Evolutionary conservation across 2,888 invertebrate genomes (phyloP), one percentile per base, ranked within the genome.

Genomic region (Micoletzkya japonica): DNA sequence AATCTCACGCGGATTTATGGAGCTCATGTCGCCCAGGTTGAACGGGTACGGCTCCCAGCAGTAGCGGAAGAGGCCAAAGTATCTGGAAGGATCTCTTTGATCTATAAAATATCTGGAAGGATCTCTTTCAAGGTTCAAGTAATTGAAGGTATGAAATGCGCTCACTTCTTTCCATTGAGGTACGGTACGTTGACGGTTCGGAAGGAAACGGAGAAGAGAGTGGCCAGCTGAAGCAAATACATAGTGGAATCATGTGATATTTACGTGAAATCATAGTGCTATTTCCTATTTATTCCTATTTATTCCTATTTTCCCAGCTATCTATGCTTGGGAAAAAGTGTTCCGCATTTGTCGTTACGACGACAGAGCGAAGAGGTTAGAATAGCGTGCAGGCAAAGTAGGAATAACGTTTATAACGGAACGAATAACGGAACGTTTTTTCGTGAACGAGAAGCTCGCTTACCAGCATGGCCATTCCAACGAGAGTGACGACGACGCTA

Each of bases 41-140:
- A 26, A 26, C 24, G 58, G 10, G 20, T 71, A 63, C 1, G 79
- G 79, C 39, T 73, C 72, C 66, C 74, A 79, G 44, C 79, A 79
- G 49, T 76, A 79, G 39, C 79, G 72, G 61, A 79, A 72, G 4
- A 79, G 64, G 32, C 79, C 79, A 50, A 74, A 79, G 32, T 74
- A 70, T 37, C 73, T 74, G 10, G 60, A 54, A 54, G 54, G 14
- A 54, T 24, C 26, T 54, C 24, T 54, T 54, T 54, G 17, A 7
- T 7, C 17, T 54, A n/a, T 54, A 54, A 14, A n/a, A 44, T 14
- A 44, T 10, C 44, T 44, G 14, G 20, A 44, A 44, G 44, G 10
- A 44, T 14, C 44, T 14, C 54, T n/a, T n/a, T 10, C 24, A 7
- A n/a, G 7, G 7, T 54, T 54, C 7, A 54, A 54, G 14, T 4